Evolutionary conservation across 2,113 vertebrate genomes (phyloP).

Genomic region (Carassius carassius): DNA sequence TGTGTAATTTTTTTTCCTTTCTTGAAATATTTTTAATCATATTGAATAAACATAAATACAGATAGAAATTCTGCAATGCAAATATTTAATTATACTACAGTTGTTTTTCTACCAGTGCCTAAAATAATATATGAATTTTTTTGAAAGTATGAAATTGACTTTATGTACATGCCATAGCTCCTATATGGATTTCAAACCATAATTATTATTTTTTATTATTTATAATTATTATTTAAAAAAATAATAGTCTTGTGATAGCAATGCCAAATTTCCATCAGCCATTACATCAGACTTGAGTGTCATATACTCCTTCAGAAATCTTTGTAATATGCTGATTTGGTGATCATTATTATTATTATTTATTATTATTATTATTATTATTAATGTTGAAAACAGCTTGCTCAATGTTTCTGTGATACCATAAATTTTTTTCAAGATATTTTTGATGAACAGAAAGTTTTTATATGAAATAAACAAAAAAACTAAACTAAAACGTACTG

Average conservation of each 20-base stretch:
- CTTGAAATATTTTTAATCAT: not conserved
- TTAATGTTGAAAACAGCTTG: not conserved
- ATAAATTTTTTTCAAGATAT: too few relatives aligned
- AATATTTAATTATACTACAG: not conserved
- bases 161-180: not conserved
- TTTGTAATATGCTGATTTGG: too few relatives aligned
- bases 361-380: too few relatives aligned
- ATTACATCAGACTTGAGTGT: not conserved
- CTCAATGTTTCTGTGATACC: not conserved
- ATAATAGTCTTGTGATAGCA: not conserved
- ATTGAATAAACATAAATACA: not conserved
- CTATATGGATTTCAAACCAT: not conserved
- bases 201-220: too few relatives aligned
- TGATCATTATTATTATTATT: too few relatives aligned
- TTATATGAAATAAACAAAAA: not conserved
- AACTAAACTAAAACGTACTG: not conserved
- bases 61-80: not conserved
- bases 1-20: too few relatives aligned
- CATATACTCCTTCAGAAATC: not conserved
- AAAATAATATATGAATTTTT: not conserved
- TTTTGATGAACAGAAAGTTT: not conserved
- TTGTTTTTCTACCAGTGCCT: not conserved
- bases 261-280: not conserved
- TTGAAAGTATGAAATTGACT: not conserved
- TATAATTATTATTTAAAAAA: too few relatives aligned